phyloP scores from a whole-genome alignment of 2,113 vertebrate genomes.

The Varanus salvator region DNA sequence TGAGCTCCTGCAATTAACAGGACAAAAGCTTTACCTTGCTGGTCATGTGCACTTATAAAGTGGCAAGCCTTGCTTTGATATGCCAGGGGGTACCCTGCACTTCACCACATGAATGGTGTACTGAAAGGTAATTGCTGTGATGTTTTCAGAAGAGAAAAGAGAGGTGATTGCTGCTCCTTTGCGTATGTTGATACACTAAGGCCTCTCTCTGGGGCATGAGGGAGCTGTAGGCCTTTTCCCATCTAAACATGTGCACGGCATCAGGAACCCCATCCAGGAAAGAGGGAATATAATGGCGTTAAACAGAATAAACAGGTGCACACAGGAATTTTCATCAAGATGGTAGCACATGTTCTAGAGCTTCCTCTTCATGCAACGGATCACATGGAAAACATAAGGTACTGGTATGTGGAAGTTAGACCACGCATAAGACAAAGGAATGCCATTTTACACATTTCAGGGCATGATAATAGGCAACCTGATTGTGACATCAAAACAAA shows the following conservation, averaged over 20 bases:
- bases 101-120: background rate
- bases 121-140: background rate
- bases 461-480: background rate
- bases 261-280: background rate
- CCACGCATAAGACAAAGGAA: background rate
- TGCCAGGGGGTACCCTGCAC: background rate
- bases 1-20: background rate
- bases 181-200: background rate
- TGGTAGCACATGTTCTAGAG: background rate
- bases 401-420: background rate
- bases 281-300: background rate
- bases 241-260: too few species aligned
- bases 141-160: background rate
- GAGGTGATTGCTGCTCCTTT: background rate
- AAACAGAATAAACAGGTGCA: background rate
- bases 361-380: background rate
- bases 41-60: background rate
- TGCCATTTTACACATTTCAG: background rate
- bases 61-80: background rate
- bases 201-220: too few species aligned
- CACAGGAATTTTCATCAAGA: background rate
- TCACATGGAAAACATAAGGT: background rate
- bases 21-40: background rate
- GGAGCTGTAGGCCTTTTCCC: too few species aligned
- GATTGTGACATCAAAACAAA: background rate